Percentiles rank a stretch among this genome's conserved stretches.
These are phyloP conservation scores for Arenaria interpres DNA, from an alignment of 2,113 vertebrate genomes.

Conservation along the genomic window DNA sequence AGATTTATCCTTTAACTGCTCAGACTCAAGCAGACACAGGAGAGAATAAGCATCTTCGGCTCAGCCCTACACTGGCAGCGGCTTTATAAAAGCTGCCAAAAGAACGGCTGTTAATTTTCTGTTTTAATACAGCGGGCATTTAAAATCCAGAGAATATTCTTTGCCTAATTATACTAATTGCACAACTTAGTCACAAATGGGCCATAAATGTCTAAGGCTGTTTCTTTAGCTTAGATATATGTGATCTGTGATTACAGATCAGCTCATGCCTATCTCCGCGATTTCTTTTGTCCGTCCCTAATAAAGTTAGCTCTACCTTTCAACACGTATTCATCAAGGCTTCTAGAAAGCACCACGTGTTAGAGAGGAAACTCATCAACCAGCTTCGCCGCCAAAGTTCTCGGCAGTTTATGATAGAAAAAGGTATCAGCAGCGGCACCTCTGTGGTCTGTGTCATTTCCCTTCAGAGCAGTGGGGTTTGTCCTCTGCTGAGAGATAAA, in stretches of 20 bases:
- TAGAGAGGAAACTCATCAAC: background rate
- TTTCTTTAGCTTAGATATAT: background rate
- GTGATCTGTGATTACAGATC: background rate
- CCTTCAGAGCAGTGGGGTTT: background rate
- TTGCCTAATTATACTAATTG: slow-evolving; percentile 23
- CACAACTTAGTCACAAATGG: background rate
- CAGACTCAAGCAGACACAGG: background rate
- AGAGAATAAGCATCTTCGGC: background rate
- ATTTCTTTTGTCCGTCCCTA: background rate
- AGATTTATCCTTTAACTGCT: background rate
- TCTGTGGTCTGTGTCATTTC: background rate
- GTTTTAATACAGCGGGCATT: background rate
- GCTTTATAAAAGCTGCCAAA: background rate
- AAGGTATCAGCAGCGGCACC: background rate
- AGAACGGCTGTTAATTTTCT: background rate
- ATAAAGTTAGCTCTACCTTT: background rate
- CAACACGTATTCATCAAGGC: background rate
- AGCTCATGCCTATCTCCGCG: background rate
- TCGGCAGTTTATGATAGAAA: background rate
- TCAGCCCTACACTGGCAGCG: background rate
- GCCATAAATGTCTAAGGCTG: background rate
- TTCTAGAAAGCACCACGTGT: background rate
- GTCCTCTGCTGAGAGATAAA: background rate
- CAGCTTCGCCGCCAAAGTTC: background rate
- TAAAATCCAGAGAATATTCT: slow-evolving; percentile 2